phyloP scores from a whole-genome alignment of 2,113 vertebrate species.

The Empidonax traillii region DNA sequence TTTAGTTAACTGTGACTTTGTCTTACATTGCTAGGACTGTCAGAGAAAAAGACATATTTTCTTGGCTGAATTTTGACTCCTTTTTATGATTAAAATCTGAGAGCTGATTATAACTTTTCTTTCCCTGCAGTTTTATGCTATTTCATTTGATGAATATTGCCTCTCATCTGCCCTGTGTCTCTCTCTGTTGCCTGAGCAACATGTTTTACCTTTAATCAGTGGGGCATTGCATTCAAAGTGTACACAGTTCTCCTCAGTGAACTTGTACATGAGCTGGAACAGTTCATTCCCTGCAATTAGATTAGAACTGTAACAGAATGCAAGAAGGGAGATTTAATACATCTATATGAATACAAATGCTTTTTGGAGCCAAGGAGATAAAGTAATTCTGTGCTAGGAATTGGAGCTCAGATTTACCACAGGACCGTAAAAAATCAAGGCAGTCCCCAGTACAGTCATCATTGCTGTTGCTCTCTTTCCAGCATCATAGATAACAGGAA shows the following conservation, averaged over 20 bases:
- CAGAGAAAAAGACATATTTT: slow-evolving; percentile 13
- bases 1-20: slow-evolving; percentile 19
- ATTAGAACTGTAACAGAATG: neutral
- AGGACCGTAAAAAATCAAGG: neutral
- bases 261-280: neutral
- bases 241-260: neutral
- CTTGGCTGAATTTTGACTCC: slow-evolving; percentile 22
- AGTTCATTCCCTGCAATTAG: neutral
- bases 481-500: neutral
- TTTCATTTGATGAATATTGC: slow-evolving; percentile 10
- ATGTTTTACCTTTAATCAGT: neutral
- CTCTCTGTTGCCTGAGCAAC: slow-evolving; percentile 28
- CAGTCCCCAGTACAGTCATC: fast-evolving
- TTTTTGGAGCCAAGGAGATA: neutral
- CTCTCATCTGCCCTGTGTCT: neutral
- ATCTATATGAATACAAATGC: neutral
- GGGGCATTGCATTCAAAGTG: neutral
- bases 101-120: neutral
- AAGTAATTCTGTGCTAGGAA: neutral
- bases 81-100: slow-evolving; percentile 28
- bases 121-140: neutral
- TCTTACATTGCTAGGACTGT: neutral
- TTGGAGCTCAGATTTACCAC: neutral
- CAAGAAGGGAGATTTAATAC: neutral
- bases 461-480: neutral